Percentiles rank a stretch among this genome's conserved stretches.
These are phyloP conservation scores for Drosophila melanica DNA, from an alignment of 1,140 invertebrate species.

Conservation along the genomic window DNA sequence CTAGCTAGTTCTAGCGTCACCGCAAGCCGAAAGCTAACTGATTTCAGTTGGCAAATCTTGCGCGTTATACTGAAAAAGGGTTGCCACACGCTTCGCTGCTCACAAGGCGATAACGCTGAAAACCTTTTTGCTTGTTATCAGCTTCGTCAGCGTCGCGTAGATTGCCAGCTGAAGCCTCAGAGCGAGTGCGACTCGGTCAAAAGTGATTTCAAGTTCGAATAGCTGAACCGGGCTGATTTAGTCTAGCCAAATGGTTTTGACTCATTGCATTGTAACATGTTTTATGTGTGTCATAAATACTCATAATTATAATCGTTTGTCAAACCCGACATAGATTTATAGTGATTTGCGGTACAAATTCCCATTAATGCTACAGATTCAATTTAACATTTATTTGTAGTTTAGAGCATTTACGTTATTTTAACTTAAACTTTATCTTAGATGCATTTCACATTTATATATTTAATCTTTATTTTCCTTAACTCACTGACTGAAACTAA, in stretches of 20 bases:
- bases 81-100: slow-evolving; percentile 11
- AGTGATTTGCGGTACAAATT: slow-evolving; percentile 16
- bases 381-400: neutral
- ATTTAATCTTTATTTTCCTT: no score
- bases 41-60: slow-evolving; percentile 68
- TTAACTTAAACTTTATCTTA: neutral
- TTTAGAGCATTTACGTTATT: neutral
- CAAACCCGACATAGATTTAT: neutral
- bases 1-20: slow-evolving; percentile 50
- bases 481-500: no score
- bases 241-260: no score
- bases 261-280: no score
- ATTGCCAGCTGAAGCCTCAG: slow-evolving; percentile 5
- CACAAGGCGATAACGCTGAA: slow-evolving; percentile 22
- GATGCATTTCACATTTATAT: no score
- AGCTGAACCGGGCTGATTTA: no score
- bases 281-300: slow-evolving; percentile 3
- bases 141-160: slow-evolving; percentile 12
- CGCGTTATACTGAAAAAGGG: slow-evolving; percentile 51
- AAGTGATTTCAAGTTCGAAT: no score
- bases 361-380: neutral
- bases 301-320: neutral
- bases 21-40: slow-evolving; percentile 65
- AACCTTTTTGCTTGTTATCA: slow-evolving; percentile 36
- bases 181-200: no score